Conservation (phyloP, 1,140 invertebrate genomes). For the Rhyzopertha dominica region DNA sequence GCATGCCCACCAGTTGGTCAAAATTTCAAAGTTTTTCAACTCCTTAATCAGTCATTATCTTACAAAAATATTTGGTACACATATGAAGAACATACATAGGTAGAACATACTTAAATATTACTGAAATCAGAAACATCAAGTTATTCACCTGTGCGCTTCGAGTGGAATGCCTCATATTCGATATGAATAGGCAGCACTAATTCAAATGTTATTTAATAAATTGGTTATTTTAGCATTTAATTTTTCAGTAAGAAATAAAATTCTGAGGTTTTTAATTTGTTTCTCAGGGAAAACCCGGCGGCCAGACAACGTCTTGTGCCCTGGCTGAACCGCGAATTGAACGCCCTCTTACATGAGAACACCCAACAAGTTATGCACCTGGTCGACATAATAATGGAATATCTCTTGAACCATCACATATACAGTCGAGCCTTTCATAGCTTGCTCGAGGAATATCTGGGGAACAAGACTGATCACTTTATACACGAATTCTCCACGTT, state of each 20-base stretch:
- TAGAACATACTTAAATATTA: too few relatives aligned
- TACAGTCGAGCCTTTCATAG: slow-evolving; percentile 66
- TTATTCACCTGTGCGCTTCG: too few relatives aligned
- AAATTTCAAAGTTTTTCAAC: too few relatives aligned
- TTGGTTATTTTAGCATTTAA: too few relatives aligned
- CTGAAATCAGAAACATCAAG: too few relatives aligned
- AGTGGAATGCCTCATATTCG: too few relatives aligned
- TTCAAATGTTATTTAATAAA: background rate
- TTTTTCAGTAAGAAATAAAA: too few relatives aligned
- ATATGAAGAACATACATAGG: too few relatives aligned
- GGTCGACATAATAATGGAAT: slow-evolving; percentile 61
- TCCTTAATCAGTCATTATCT: too few relatives aligned
- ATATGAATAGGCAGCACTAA: background rate
- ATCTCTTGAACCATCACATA: slow-evolving; percentile 66
- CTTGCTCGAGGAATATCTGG: slow-evolving; percentile 54
- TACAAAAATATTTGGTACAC: too few relatives aligned
- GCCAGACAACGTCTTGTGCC: slow-evolving; percentile 75
- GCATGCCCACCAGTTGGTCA: too few relatives aligned
- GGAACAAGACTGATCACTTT: slow-evolving; percentile 69
- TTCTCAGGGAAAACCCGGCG: slow-evolving; percentile 68
- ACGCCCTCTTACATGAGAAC: slow-evolving; percentile 60
- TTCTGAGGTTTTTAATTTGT: slow-evolving; percentile 14
- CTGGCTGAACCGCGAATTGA: slow-evolving; percentile 84
- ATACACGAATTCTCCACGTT: slow-evolving; percentile 85
- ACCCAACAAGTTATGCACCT: slow-evolving; percentile 59